phyloP scores from a whole-genome alignment of 1,140 invertebrate genomes.

The Drosophila lacteicornis region DNA sequence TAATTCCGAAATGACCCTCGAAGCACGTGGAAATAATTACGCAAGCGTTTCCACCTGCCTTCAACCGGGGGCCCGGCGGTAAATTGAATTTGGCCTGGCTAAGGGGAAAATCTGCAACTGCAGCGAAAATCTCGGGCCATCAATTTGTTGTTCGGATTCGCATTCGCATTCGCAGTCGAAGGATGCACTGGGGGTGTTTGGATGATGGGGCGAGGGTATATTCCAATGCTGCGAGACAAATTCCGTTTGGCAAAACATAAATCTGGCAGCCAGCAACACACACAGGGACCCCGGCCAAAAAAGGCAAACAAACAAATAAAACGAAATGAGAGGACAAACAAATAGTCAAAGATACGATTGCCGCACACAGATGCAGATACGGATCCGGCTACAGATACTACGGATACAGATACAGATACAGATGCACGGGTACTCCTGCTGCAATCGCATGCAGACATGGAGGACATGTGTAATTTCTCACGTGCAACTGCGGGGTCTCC shows the following conservation, averaged over 20 bases:
- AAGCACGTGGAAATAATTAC: slow-evolving; percentile 72
- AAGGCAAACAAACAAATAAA: slow-evolving; percentile 36
- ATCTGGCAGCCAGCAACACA: slow-evolving; percentile 47
- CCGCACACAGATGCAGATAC: slow-evolving; percentile 18
- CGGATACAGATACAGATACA: slow-evolving; percentile 10
- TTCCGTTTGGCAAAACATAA: slow-evolving; percentile 70
- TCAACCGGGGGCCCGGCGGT: slow-evolving; percentile 8
- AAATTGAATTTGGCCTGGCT: slow-evolving; percentile 60
- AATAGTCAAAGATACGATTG: slow-evolving; percentile 43
- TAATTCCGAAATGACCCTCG: slow-evolving; percentile 54
- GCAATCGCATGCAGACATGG: slow-evolving; percentile 51
- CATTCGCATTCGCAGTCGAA: slow-evolving; percentile 42
- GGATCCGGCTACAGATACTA: slow-evolving; percentile 17
- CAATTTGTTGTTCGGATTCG: slow-evolving; percentile 55
- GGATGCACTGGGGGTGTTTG: background rate
- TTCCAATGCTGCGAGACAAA: slow-evolving; percentile 42
- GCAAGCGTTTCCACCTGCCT: slow-evolving; percentile 35
- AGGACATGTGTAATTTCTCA: slow-evolving; percentile 82
- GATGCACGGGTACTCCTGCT: slow-evolving; percentile 27
- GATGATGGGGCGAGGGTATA: background rate
- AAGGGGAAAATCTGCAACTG: slow-evolving; percentile 37
- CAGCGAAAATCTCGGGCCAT: slow-evolving; percentile 73
- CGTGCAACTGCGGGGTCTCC: slow-evolving; percentile 56
- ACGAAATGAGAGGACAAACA: slow-evolving; percentile 51
- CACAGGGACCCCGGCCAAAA: slow-evolving; percentile 6